Evolutionary conservation across 2,888 invertebrate genomes (phyloP), one percentile per base, ranked within the genome.

Genomic region (Ophion slaviceki): DNA sequence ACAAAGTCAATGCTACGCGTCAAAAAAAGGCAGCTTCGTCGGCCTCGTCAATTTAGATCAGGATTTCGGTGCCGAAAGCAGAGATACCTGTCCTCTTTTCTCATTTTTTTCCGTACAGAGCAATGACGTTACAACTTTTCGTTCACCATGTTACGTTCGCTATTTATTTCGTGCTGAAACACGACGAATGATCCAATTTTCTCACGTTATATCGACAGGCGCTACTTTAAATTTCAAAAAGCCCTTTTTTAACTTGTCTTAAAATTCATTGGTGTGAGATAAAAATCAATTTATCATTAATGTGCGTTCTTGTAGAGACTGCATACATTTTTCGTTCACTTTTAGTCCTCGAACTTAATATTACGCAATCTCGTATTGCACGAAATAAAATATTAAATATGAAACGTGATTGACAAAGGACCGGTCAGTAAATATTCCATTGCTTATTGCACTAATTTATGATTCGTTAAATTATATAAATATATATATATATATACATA

Each of bases 11-110:
- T 17, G 28, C 28, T 47, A 53, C 28, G 28, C 14, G 14, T 68
- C 14, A 14, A 68, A 47, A 68, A 70, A 53, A 70, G 47, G 47
- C 70, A 70, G 53, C 17, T 70, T 24, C 28, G 53, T 70, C 28
- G 70, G 20, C 28, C n/a, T 40, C n/a, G 66, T 40, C 20, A 67
- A 10, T 67, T n/a, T 11, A 8, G 7, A 40, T 8, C 8, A 8
- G 8, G 14, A 64, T 64, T 64, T 64, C n/a, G n/a, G 36, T 24
- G 24, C 14, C 11, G 20, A 14, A 0, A 47, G 45, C 20, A 67
- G 17, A 20, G n/a, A 40, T n/a, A 67, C 47, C 11, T 47, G 20
- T 47, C 6, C 28, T 8, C 11, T 20, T 68, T 45, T 11, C 40
- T 68, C 17, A 14, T 24, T 0, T 24, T 47, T 47, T 2, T 7